Base-by-base conservation (phyloP, 2,113 vertebrate genomes). In the Cygnus atratus region DNA sequence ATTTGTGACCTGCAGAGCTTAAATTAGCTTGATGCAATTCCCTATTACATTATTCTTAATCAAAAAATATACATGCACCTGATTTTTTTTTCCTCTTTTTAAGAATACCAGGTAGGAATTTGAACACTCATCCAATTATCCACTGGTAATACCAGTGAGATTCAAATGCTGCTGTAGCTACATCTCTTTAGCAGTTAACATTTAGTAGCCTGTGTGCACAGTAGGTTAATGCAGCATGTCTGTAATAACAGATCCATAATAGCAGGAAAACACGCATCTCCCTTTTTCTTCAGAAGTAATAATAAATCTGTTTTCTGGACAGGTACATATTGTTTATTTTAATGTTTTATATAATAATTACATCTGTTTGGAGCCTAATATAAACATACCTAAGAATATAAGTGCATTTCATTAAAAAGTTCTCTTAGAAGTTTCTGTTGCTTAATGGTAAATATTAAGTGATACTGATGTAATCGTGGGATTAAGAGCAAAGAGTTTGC, bases 301-400 rank as follows among this genome's bases (percentile, higher is more conserved):
- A 79, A 87, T n/a, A 10, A 37, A 39, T 86, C 63, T 93, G 44
- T 86, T 94, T 93, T 92, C 68, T 61, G 59, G 75, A 43, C 50
- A 85, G 72, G 71, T 6, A 50, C 0, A 0, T 62, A 61, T 20
- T 88, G 39, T 88, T 92, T 95, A 63, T 71, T 93, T 83, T 83
- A 92, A 86, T 86, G 72, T 33, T 90, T 92, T 83, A 43, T 67
- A n/a, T 75, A 59, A 55, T 93, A 67, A 88, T 86, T 88, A 86
- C 31, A 62, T 91, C 46, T 81, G 67, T 88, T 93, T 5, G 2
- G 76, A 88, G 74, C 31, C 85, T 77, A 71, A 95, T 91, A 85
- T 83, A 94, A 93, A 90, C 82, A 94, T 41, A 83, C 31, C 62
- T 90, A 46, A 77, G 78, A 88, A 57, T 52, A 80, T 55, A 91